Evolutionary conservation across 2,797 vertebrate genomes (phyloP).

Genomic region (Platalea minor): DNA sequence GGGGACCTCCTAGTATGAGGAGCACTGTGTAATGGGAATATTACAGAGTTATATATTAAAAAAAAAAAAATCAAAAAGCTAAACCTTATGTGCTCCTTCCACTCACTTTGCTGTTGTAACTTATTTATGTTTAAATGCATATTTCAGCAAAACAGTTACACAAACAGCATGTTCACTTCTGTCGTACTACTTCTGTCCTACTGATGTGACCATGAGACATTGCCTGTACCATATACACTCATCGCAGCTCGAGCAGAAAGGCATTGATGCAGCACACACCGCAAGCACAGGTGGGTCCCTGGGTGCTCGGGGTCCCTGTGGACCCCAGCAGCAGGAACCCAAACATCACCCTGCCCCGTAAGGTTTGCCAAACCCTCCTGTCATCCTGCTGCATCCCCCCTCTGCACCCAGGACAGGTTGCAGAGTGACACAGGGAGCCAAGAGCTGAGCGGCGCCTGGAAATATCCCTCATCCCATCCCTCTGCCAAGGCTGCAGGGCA

Average conservation of each 20-base stretch:
- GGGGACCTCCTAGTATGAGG: neutral
- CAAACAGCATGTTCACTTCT: neutral
- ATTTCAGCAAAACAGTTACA: neutral
- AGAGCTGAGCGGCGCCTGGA: neutral
- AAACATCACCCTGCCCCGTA: accelerated
- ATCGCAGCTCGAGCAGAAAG: neutral
- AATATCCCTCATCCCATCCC: neutral
- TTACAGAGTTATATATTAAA: neutral
- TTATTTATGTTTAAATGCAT: neutral
- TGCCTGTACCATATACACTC: accelerated
- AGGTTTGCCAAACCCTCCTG: neutral
- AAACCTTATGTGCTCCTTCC: neutral
- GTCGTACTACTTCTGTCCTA: neutral
- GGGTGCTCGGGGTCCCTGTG: neutral
- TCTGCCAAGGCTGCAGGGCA: neutral
- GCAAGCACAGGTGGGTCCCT: accelerated
- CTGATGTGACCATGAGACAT: neutral
- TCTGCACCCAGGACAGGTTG: neutral
- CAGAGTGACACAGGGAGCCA: neutral
- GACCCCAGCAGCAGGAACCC: neutral
- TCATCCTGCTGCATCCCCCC: accelerated
- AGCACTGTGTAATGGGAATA: neutral
- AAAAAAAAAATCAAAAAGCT: neutral
- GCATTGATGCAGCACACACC: accelerated
- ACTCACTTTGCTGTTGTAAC: neutral